Percentiles rank a stretch among this genome's conserved stretches.
Evolutionary conservation across 64 coral and sea anemone genomes (phyloP).

Genomic region (Actinia equina): DNA sequence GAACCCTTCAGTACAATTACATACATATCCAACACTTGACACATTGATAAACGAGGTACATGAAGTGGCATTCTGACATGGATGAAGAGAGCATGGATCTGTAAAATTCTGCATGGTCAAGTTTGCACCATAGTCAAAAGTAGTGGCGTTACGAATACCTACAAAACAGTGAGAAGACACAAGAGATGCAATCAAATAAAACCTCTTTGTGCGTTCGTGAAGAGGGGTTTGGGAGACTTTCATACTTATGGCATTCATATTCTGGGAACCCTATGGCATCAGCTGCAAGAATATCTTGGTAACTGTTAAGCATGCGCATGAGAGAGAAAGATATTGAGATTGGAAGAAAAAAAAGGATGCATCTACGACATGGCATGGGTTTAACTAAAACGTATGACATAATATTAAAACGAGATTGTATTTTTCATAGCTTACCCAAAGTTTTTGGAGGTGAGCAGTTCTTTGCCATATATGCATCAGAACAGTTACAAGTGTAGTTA

Average conservation of each 20-base stretch:
- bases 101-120: background rate
- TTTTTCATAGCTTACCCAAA: background rate
- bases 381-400: too few species aligned
- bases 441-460: background rate
- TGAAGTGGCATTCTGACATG: background rate
- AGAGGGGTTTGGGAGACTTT: too few species aligned
- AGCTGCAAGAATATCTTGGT: too few species aligned
- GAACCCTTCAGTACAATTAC: conserved; percentile 15
- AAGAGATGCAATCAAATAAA: background rate
- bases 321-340: too few species aligned
- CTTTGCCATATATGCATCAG: background rate
- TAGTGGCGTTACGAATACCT: background rate
- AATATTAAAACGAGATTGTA: too few species aligned
- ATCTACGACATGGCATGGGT: too few species aligned
- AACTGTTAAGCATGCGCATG: too few species aligned
- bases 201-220: background rate
- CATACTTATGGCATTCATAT: too few species aligned
- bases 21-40: background rate
- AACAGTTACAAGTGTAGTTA: background rate
- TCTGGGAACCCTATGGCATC: too few species aligned
- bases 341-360: too few species aligned
- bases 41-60: background rate
- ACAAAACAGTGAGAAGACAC: background rate
- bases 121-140: background rate
- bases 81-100: conserved; percentile 6